Base-by-base conservation (phyloP, 2,113 vertebrate species). In the Chloropsis cyanopogon region DNA sequence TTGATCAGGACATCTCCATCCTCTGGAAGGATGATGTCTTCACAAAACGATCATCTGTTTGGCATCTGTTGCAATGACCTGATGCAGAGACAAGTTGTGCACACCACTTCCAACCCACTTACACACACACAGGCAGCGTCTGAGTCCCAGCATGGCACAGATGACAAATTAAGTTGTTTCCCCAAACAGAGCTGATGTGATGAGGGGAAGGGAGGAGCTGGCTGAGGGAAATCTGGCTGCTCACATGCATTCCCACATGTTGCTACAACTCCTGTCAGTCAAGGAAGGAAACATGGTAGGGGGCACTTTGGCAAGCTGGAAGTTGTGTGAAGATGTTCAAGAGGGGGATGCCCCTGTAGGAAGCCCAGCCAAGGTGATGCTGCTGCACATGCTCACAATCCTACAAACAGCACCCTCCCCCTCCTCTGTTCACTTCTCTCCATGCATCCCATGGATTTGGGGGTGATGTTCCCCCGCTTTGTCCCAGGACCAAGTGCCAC, bases 51-150 rank as follows among this genome's bases (percentile, higher is more conserved):
- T 93, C 65, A 69, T 71, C 80, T 95, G n/a, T 42, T 91, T 82
- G 70, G 82, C 91, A 94, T 87, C 96, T 94, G 70, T 81, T 89
- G 88, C 86, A 20, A 56, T 68, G 85, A 87, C 53, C 95, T 76
- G 26, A 37, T 93, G 60, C 28, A 46, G 59, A 12, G 8, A 59
- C 31, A 35, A 82, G 72, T 15, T 6, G 3, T 3, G 2, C 39
- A 6, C 68, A 8, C 35, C 14, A 6, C 72, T 76, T 41, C 49
- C 25, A 63, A 42, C 39, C 25, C 29, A 9, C n/a, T n/a, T 86
- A 3, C 24, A 5, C 7, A 4, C 4, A 4, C 56, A 17, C 29
- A 28, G 2, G 8, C 0, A 0, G 44, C 46, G 39, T 78, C 61
- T 3, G 16, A 53, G 78, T 23, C 81, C 83, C 82, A 54, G 18